Percentiles rank a stretch among this genome's conserved stretches.
Evolutionary conservation across 2,888 invertebrate genomes (phyloP).

Genomic region (Clunio marinus): DNA sequence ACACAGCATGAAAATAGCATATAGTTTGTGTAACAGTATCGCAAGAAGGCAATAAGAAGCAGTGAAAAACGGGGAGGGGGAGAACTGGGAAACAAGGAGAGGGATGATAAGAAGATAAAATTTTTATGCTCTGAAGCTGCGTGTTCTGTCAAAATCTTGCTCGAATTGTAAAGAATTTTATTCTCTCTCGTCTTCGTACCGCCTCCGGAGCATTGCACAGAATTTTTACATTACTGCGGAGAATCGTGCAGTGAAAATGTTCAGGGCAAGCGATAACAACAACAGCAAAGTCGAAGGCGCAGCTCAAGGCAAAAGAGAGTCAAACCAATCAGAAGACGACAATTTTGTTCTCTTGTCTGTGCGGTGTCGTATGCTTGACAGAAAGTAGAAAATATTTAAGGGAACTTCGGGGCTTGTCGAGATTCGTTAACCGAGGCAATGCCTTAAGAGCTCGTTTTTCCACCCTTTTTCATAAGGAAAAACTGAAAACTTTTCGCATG

Average conservation of each 20-base stretch:
- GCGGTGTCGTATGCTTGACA: too few relatives aligned
- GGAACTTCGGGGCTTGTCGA: too few relatives aligned
- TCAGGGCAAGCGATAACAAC: too few relatives aligned
- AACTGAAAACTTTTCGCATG: too few relatives aligned
- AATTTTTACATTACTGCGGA: slow-evolving; percentile 8
- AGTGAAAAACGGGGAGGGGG: neutral
- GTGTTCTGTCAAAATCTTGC: too few relatives aligned
- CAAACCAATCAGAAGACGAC: slow-evolving; percentile 14
- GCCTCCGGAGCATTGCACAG: slow-evolving; percentile 20
- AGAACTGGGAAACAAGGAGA: too few relatives aligned
- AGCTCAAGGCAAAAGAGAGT: slow-evolving; percentile 14
- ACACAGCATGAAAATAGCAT: slow-evolving; percentile 16
- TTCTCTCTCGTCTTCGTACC: slow-evolving; percentile 1
- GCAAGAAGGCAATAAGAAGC: slow-evolving; percentile 16
- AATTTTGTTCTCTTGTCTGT: neutral
- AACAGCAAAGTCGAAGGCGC: slow-evolving; percentile 9
- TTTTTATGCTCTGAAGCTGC: neutral
- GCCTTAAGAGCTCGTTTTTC: too few relatives aligned
- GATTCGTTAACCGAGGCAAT: too few relatives aligned
- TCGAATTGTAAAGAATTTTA: slow-evolving; percentile 9
- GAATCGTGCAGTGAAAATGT: slow-evolving; percentile 6
- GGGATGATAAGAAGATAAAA: slow-evolving; percentile 15
- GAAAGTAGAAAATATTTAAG: too few relatives aligned
- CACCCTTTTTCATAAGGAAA: too few relatives aligned
- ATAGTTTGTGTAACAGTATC: neutral